Conservation (phyloP, 2,113 vertebrate species). For the Salminus brasiliensis region DNA sequence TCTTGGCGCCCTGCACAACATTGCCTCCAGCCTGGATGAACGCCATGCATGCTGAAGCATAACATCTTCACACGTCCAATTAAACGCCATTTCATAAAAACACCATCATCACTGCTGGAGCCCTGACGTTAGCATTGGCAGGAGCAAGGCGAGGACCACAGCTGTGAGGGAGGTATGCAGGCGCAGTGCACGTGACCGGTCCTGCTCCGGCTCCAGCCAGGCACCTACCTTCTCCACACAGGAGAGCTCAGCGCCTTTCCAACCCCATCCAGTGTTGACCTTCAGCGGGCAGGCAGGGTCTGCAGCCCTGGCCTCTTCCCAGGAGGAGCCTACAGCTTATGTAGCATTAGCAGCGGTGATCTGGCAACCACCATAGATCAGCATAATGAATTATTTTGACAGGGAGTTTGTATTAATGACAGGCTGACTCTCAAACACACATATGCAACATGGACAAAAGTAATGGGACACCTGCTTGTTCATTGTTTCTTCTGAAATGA, state of each 20-base stretch:
- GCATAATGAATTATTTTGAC: slow-evolving; percentile 55
- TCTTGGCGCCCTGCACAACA: no score
- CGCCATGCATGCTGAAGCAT: neutral
- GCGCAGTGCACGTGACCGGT: neutral
- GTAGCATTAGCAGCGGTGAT: slow-evolving; percentile 47
- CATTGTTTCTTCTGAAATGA: no score
- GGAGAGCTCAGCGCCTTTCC: slow-evolving; percentile 26
- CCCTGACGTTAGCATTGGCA: neutral
- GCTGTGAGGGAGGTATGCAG: neutral
- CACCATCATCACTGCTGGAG: neutral
- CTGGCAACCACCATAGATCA: slow-evolving; percentile 48
- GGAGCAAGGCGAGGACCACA: neutral
- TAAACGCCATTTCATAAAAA: neutral
- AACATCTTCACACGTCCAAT: neutral
- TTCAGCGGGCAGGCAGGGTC: slow-evolving; percentile 39
- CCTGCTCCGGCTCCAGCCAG: slow-evolving; percentile 2
- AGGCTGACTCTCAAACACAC: slow-evolving; percentile 2
- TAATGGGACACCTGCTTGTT: no score
- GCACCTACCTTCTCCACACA: slow-evolving; percentile 15
- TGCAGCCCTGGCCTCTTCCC: slow-evolving; percentile 24
- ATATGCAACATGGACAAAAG: no score
- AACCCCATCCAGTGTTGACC: slow-evolving; percentile 55
- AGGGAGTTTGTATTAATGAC: slow-evolving; percentile 46
- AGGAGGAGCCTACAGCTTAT: slow-evolving; percentile 53
- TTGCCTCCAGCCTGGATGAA: neutral